Evolutionary conservation across 2,888 invertebrate species (phyloP).

Genomic region (Dysmachus trigonus): DNA sequence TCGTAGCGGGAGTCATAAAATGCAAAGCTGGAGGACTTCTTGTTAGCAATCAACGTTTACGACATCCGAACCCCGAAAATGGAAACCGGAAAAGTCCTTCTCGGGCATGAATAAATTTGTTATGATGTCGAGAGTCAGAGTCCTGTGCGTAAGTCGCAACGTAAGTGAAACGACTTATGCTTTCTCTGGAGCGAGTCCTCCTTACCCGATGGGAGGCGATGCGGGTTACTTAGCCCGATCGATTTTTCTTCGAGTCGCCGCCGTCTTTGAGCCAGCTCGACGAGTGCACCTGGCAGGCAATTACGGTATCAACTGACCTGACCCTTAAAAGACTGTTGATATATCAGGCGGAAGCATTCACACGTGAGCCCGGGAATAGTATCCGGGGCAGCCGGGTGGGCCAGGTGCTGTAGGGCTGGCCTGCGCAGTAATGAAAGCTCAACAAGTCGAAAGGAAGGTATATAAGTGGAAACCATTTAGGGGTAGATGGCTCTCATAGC

Average conservation of each 20-base stretch:
- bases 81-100: neutral
- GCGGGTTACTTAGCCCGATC: neutral
- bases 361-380: constrained; percentile 17
- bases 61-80: neutral
- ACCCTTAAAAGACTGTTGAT: constrained; percentile 28
- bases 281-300: neutral
- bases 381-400: constrained; percentile 14
- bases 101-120: constrained; percentile 34
- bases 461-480: constrained; percentile 33
- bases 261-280: neutral
- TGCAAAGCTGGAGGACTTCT: constrained; percentile 30
- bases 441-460: constrained; percentile 13
- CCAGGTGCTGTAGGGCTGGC: neutral
- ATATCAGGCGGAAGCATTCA: constrained; percentile 22
- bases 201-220: neutral
- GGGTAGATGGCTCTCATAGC: constrained; percentile 33
- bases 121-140: constrained; percentile 1
- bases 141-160: neutral
- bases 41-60: constrained; percentile 36
- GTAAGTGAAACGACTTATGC: neutral
- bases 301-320: constrained; percentile 22
- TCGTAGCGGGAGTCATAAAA: constrained; percentile 13
- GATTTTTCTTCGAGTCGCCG: neutral
- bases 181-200: neutral
- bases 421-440: constrained; percentile 36